phyloP scores from a whole-genome alignment of 92 coral and sea anemone species.

The Micromussa lordhowensis region DNA sequence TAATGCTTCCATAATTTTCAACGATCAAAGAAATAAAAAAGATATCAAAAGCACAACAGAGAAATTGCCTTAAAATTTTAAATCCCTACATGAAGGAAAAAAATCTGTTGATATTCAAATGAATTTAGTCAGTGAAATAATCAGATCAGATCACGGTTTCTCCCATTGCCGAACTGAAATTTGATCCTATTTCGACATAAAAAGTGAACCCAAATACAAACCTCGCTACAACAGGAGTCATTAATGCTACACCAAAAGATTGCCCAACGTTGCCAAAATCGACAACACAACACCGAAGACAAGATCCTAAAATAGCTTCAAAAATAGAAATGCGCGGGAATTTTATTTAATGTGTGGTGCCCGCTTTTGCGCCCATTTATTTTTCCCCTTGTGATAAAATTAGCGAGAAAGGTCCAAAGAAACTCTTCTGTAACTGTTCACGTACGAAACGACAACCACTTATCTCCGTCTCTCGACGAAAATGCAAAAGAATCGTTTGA shows the following conservation, averaged over 20 bases:
- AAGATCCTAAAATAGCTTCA: slow-evolving; percentile 36
- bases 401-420: neutral
- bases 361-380: neutral
- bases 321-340: slow-evolving; percentile 55
- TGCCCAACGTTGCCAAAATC: neutral
- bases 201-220: neutral
- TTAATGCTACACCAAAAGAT: neutral
- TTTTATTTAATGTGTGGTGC: slow-evolving; percentile 40
- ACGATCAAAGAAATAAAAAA: neutral
- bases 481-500: neutral
- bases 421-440: neutral
- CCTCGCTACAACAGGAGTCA: neutral
- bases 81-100: neutral
- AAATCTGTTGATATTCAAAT: neutral
- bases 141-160: slow-evolving; percentile 1
- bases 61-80: neutral
- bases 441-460: neutral
- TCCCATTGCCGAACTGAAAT: neutral
- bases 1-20: neutral
- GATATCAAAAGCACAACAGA: neutral
- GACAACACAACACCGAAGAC: neutral
- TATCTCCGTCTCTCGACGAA: neutral
- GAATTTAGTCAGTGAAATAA: neutral
- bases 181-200: slow-evolving; percentile 20
- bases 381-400: neutral